These are phyloP conservation scores for Semibalanus balanoides DNA, from an alignment of 1,140 invertebrate genomes.

Conservation along the genomic window DNA sequence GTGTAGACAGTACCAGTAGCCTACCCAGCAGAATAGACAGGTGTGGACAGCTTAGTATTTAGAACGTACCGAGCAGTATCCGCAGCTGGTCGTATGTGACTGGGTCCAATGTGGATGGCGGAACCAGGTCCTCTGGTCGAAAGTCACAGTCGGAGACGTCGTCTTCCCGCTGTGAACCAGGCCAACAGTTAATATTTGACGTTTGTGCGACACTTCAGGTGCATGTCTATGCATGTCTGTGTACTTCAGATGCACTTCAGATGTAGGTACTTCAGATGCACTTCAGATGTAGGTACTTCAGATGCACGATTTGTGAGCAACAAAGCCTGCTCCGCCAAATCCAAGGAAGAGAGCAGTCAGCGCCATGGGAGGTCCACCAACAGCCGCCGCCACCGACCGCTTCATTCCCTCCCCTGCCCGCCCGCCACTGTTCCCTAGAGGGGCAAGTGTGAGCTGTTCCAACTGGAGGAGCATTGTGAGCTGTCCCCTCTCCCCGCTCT, in stretches of 20 bases:
- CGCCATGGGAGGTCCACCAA: no score
- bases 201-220: background rate
- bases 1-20: background rate
- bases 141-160: background rate
- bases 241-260: no score
- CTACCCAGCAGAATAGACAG: background rate
- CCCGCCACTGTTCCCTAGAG: no score
- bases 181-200: background rate
- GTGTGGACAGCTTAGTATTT: background rate
- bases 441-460: background rate
- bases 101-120: background rate
- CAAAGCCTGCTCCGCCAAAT: no score
- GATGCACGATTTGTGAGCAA: no score
- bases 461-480: no score
- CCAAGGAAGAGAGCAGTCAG: no score
- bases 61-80: conserved; percentile 4
- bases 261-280: no score
- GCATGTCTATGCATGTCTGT: background rate
- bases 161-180: background rate
- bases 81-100: background rate
- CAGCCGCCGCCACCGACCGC: no score
- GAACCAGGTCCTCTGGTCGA: background rate
- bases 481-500: no score
- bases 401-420: background rate
- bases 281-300: no score